Evolutionary conservation across 2,888 invertebrate species (phyloP), one percentile per base, ranked within the genome.

Genomic region (Bellardia bayeri): DNA sequence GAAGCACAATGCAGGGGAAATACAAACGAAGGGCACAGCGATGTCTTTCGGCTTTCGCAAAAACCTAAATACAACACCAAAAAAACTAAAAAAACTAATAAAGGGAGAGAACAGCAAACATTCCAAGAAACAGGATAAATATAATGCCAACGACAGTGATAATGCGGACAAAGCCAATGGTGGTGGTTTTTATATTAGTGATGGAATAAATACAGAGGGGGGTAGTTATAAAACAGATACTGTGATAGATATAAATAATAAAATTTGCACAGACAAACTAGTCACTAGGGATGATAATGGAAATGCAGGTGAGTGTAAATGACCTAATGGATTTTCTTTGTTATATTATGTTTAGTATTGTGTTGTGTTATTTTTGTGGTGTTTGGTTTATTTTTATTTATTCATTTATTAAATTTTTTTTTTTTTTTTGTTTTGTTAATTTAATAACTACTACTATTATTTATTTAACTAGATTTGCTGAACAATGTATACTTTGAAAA

Each of bases 41-140:
- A 97, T 97, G 92, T 97, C 97, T 63, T 97, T 97, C 93, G 97
- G 97, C 69, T 97, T 97, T 94, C 96, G 96, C 74, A 95, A 96
- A 85, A 95, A 96, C 81, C 95, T 95, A 63, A 92, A 94, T 61
- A 94, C 95, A 54, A 95, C 95, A 72, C 95, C 93, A 85, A 93
- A 93, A 85, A 93, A 93, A 89, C 89, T 92, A 30, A 93, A 91
- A 87, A 92, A 92, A 89, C 90, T 92, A 56, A 90, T 92, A 56
- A 92, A 92, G 42, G 89, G 89, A 33, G 87, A 88, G 7, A 76
- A 79, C 64, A 66, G 14, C 64, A 82, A 87, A n/a, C 54, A 81
- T 71, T 75, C 80, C 45, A 89, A 89, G 54, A 89, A 89, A 78
- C 89, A 89, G 76, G 90, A 90, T 74, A 89, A 90, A 87, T 89